Percentiles rank a stretch among this genome's conserved stretches.
phyloP scores from a whole-genome alignment of 2,113 vertebrate genomes.

The Epinephelus moara region DNA sequence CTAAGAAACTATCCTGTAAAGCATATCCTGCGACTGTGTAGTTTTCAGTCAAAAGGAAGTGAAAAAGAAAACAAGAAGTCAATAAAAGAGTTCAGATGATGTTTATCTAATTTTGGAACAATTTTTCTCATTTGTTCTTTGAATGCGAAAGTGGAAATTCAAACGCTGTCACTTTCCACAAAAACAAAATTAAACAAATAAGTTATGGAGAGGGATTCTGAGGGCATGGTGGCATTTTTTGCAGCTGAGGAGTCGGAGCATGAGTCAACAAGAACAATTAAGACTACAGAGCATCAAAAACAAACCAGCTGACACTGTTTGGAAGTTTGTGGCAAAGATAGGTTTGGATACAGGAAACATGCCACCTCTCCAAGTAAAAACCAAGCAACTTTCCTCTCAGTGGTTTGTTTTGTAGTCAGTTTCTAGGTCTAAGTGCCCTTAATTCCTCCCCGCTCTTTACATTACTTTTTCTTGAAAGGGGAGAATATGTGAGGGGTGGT shows the following conservation, averaged over 20 bases:
- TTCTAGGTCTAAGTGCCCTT: slow-evolving; percentile 61
- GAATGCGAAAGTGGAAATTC: slow-evolving; percentile 54
- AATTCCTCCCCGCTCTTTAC: slow-evolving; percentile 39
- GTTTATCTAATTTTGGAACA: slow-evolving; percentile 35
- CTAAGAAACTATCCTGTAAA: not conserved
- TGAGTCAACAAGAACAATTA: slow-evolving; percentile 70
- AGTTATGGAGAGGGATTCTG: slow-evolving; percentile 2
- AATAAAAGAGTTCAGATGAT: slow-evolving; percentile 21
- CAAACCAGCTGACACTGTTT: slow-evolving; percentile 65
- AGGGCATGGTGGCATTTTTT: slow-evolving; percentile 47
- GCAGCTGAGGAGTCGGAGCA: slow-evolving; percentile 44
- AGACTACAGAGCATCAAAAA: slow-evolving; percentile 62
- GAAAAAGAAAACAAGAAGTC: not conserved
- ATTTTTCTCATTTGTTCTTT: slow-evolving; percentile 47
- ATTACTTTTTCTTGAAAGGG: slow-evolving; percentile 27
- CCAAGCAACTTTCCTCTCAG: slow-evolving; percentile 51
- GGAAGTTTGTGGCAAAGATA: slow-evolving; percentile 61
- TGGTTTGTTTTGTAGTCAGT: slow-evolving; percentile 61
- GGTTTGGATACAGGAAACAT: slow-evolving; percentile 50
- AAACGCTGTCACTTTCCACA: slow-evolving; percentile 52
- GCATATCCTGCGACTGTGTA: not conserved
- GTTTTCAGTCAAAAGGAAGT: not conserved
- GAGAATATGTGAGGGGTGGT: slow-evolving; percentile 30
- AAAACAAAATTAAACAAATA: slow-evolving; percentile 55
- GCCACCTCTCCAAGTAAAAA: slow-evolving; percentile 40